Evolutionary conservation across 2,888 invertebrate species (phyloP).

Genomic region (Cantharis rustica): DNA sequence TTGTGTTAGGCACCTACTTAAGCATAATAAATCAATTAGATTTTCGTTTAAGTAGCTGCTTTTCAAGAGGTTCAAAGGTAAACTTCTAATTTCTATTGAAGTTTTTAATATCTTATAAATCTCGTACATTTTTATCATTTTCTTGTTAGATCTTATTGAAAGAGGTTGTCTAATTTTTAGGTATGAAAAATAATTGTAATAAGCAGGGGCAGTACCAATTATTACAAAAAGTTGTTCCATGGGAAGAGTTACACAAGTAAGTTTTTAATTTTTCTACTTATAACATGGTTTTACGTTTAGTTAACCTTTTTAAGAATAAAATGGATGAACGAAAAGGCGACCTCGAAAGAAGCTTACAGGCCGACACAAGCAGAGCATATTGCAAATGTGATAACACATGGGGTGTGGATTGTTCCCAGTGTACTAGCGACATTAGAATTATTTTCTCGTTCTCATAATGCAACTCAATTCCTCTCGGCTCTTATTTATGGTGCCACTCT

Average conservation of each 20-base stretch:
- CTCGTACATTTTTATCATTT: not conserved
- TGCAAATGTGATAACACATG: constrained; percentile 91
- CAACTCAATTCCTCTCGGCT: constrained; percentile 79
- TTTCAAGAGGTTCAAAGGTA: not conserved
- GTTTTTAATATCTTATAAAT: not conserved
- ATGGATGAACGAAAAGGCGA: constrained; percentile 82
- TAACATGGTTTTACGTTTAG: not conserved
- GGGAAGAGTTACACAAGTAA: constrained; percentile 47
- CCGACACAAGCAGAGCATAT: constrained; percentile 89
- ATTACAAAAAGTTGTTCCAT: constrained; percentile 39
- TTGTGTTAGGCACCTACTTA: not conserved
- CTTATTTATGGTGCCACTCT: constrained; percentile 86
- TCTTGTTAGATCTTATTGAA: not conserved
- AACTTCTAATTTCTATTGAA: not conserved
- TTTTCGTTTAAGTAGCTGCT: not conserved
- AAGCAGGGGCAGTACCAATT: constrained; percentile 43
- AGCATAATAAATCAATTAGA: not conserved
- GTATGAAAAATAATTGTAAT: constrained; percentile 49
- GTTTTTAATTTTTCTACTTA: constrained; percentile 13
- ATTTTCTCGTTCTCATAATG: constrained; percentile 72
- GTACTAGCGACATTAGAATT: constrained; percentile 77
- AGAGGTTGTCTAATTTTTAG: constrained; percentile 36
- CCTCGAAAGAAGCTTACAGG: constrained; percentile 77
- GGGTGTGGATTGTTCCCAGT: constrained; percentile 86
- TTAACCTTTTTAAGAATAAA: constrained; percentile 51